These are phyloP conservation scores for Hypothenemus hampei DNA, from an alignment of 1,140 invertebrate genomes.

Conservation along the genomic window DNA sequence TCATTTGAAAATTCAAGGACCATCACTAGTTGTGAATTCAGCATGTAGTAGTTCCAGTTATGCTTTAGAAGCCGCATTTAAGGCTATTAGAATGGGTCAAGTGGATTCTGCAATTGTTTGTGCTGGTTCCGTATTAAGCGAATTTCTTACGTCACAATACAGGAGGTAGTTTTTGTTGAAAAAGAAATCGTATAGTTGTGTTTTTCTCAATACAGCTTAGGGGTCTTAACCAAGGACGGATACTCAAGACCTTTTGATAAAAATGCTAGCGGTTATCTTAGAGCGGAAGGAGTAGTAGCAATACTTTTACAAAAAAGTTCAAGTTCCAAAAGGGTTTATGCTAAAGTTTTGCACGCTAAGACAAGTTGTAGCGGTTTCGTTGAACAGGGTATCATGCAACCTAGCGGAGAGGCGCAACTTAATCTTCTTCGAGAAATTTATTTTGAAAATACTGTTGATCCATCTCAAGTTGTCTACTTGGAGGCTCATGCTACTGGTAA, in stretches of 20 bases:
- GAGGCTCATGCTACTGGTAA: conserved; percentile 86
- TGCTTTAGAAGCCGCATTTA: conserved; percentile 77
- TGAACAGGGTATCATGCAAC: conserved; percentile 79
- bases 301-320: conserved; percentile 77
- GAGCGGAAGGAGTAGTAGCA: conserved; percentile 70
- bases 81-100: conserved; percentile 66
- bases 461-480: conserved; percentile 68
- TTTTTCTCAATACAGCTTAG: conserved; percentile 59
- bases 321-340: conserved; percentile 71
- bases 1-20: conserved; percentile 62
- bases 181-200: too few species aligned
- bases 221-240: conserved; percentile 81
- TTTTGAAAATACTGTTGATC: conserved; percentile 69
- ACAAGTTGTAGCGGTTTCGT: conserved; percentile 82
- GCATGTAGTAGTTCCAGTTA: conserved; percentile 85
- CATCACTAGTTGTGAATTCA: conserved; percentile 79
- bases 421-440: conserved; percentile 79
- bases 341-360: conserved; percentile 49
- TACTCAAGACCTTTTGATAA: conserved; percentile 86
- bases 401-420: conserved; percentile 76
- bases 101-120: conserved; percentile 87
- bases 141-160: conserved; percentile 75
- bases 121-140: conserved; percentile 76
- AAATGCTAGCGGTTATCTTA: conserved; percentile 66
- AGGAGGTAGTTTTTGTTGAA: too few species aligned